These are phyloP conservation scores for Subacronicta megacephala DNA, from an alignment of 2,888 invertebrate genomes.

Conservation along the genomic window DNA sequence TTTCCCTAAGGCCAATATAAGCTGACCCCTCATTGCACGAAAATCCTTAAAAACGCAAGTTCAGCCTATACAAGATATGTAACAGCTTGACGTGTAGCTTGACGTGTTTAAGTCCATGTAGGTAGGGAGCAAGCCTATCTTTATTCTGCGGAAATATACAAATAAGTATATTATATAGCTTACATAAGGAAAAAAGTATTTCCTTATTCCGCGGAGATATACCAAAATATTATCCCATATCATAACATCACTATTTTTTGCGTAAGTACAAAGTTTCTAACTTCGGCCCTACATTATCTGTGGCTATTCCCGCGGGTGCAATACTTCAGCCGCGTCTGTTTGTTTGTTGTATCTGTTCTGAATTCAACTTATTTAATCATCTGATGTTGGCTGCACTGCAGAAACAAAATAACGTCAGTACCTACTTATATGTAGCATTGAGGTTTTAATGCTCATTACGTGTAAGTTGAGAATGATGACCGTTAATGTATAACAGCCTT, in stretches of 20 bases:
- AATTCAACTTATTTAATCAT: constrained; percentile 53
- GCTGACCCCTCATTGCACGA: no score
- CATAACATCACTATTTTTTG: constrained; percentile 65
- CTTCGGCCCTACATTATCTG: constrained; percentile 61
- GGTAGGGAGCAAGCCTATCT: no score
- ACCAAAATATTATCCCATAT: constrained; percentile 43
- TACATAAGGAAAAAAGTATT: constrained; percentile 26
- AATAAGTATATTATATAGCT: no score
- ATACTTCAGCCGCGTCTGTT: constrained; percentile 63
- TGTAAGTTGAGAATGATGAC: no score
- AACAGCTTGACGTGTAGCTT: no score
- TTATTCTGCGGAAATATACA: no score
- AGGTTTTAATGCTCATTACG: not conserved
- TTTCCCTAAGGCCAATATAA: no score
- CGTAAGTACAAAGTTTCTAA: constrained; percentile 55
- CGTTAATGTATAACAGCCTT: no score
- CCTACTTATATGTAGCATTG: no score
- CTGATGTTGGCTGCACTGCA: constrained; percentile 41
- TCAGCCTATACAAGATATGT: no score
- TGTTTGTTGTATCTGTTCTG: constrained; percentile 54
- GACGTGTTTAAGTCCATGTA: no score
- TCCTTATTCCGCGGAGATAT: constrained; percentile 28
- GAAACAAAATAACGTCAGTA: constrained; percentile 27
- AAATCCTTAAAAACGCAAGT: no score
- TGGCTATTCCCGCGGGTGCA: constrained; percentile 56